Conservation (phyloP, 2,113 vertebrate species). For the Amblyornis subalaris region DNA sequence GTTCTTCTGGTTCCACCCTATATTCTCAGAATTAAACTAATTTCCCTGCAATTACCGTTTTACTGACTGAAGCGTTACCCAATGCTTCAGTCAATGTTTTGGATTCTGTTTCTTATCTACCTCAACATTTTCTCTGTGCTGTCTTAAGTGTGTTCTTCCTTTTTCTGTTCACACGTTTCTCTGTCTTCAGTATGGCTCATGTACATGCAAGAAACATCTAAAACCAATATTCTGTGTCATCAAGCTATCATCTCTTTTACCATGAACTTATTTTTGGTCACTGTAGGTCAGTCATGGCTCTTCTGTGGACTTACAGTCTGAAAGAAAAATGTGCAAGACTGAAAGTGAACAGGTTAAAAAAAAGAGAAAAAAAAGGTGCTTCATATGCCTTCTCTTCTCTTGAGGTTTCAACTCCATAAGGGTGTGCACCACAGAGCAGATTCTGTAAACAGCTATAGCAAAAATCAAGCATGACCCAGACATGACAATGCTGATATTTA, state of each 20-base stretch:
- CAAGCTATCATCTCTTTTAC: not conserved
- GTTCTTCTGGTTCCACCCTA: not conserved
- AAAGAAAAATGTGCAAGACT: not conserved
- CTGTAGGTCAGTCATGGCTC: not conserved
- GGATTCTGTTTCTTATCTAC: not conserved
- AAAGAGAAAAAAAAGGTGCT: not conserved
- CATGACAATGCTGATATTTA: not conserved
- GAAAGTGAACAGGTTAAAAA: not conserved
- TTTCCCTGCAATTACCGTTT: not conserved
- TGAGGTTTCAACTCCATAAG: not conserved
- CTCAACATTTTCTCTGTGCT: not conserved
- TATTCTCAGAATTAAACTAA: not conserved
- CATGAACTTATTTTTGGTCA: not conserved
- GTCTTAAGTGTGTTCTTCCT: not conserved
- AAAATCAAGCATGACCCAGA: not conserved
- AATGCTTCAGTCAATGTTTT: not conserved
- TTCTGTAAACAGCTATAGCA: not conserved
- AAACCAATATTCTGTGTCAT: not conserved
- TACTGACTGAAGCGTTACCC: too few species aligned
- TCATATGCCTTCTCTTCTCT: not conserved
- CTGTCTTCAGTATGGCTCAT: rapidly evolving
- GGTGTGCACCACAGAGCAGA: not conserved
- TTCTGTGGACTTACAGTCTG: not conserved
- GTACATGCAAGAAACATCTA: not conserved
- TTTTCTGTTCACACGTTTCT: not conserved